phyloP scores from a whole-genome alignment of 2,888 invertebrate genomes.

The Dimorphilus gyrociliatus region DNA sequence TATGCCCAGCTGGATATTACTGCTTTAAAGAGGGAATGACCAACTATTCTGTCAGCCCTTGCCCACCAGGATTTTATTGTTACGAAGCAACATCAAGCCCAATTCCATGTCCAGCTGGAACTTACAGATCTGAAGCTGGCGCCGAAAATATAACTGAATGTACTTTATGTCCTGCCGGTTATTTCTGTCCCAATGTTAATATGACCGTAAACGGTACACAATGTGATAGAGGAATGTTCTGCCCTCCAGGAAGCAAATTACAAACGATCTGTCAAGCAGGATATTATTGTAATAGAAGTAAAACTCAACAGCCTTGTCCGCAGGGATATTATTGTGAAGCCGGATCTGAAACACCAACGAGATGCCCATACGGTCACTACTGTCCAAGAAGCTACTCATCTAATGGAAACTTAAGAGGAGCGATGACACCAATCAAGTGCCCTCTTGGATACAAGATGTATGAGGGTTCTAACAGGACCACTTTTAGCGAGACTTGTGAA shows the following conservation, averaged over 20 bases:
- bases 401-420: too few species aligned
- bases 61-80: slow-evolving; percentile 29
- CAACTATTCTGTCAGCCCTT: slow-evolving; percentile 19
- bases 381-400: too few species aligned
- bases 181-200: slow-evolving; percentile 23
- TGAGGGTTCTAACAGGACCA: slow-evolving; percentile 18
- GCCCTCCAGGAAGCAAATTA: slow-evolving; percentile 22
- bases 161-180: slow-evolving; percentile 25
- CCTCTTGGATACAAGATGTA: slow-evolving; percentile 29
- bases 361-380: slow-evolving; percentile 27
- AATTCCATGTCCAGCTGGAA: slow-evolving; percentile 26
- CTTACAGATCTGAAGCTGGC: slow-evolving; percentile 20
- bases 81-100: slow-evolving; percentile 19
- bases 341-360: slow-evolving; percentile 19
- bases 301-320: slow-evolving; percentile 24
- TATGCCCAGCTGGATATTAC: slow-evolving; percentile 27
- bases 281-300: slow-evolving; percentile 29
- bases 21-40: slow-evolving; percentile 22
- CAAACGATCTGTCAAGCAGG: slow-evolving; percentile 28
- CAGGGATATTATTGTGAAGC: slow-evolving; percentile 30
- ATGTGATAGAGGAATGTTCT: slow-evolving; percentile 24
- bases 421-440: slow-evolving; percentile 27
- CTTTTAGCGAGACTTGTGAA: slow-evolving; percentile 28
- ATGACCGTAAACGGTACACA: slow-evolving; percentile 23
- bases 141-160: slow-evolving; percentile 17